Evolutionary conservation across 2,888 invertebrate species (phyloP), one percentile per base, ranked within the genome.

Genomic region (Fabriciana adippe): DNA sequence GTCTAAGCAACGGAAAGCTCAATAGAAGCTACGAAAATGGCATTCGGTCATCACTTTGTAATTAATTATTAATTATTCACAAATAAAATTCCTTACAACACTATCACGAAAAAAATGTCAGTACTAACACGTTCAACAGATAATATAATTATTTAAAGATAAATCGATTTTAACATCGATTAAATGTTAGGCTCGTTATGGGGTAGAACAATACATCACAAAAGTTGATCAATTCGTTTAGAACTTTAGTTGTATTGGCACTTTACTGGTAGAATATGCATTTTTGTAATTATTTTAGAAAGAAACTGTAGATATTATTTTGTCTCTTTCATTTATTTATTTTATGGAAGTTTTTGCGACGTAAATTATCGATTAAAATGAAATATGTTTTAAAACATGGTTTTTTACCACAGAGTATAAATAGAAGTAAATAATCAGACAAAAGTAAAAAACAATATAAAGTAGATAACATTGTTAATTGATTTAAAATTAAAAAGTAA

Each of bases 21-120:
- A 86, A 85, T 85, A 88, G 80, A 88, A 86, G 87, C 89, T 86
- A 79, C 55, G 71, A 80, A 79, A 83, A 90, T 90, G 89, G 89
- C 89, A 84, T 85, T 83, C 76, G 80, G 18, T 59, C 21, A 86
- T 88, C 84, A 87, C 85, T 81, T 83, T 80, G 73, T 77, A 78
- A 74, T 83, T 83, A 78, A 78, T 72, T 74, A n/a, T n/a, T n/a
- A n/a, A n/a, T n/a, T n/a, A n/a, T n/a, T n/a, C n/a, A 77, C 63
- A 81, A 81, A 77, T 76, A 75, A 74, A 78, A 73, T 72, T 70
- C 51, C 67, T 67, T 66, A 67, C 6, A 16, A n/a, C 13, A 59
- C 64, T 67, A 71, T 66, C 15, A 62, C 63, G 21, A 57, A 57
- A 11, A 59, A 47, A 41, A 55, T 15, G 26, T 4, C 53, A 55